A percentile compares a stretch with the other conserved stretches of the same genome.
phyloP scores from a whole-genome alignment of 2,888 invertebrate species.

The Callosobruchus maculatus region DNA sequence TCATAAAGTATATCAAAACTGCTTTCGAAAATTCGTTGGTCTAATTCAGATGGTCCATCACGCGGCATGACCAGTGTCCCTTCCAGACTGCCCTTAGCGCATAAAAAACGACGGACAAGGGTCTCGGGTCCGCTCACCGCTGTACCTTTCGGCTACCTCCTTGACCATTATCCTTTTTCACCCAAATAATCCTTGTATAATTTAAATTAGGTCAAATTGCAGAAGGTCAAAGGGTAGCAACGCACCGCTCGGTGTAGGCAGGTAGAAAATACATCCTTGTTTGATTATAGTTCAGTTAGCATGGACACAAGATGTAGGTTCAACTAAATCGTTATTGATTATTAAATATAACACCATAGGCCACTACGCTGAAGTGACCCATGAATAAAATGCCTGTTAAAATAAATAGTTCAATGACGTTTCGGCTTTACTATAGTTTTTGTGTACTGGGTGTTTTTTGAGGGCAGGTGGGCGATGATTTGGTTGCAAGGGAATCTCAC shows the following conservation, averaged over 20 bases:
- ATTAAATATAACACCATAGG: too few relatives aligned
- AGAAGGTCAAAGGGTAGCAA: conserved; percentile 37
- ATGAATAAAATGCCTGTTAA: too few relatives aligned
- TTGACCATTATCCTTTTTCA: conserved; percentile 28
- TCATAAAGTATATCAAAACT: conserved; percentile 12
- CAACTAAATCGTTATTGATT: too few relatives aligned
- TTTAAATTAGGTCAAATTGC: conserved; percentile 41
- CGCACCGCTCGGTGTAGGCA: conserved; percentile 28
- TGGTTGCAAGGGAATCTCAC: too few relatives aligned
- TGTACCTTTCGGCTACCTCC: conserved; percentile 14
- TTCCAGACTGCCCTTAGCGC: not conserved
- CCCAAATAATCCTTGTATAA: conserved; percentile 30
- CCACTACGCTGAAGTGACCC: too few relatives aligned
- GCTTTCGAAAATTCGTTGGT: conserved; percentile 15
- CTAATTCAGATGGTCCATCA: conserved; percentile 32
- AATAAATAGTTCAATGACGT: too few relatives aligned
- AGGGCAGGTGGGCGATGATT: too few relatives aligned
- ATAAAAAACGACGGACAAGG: not conserved
- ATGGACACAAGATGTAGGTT: not conserved
- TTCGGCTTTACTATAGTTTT: too few relatives aligned
- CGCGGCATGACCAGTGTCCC: conserved; percentile 24
- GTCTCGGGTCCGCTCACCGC: not conserved
- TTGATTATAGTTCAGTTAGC: not conserved
- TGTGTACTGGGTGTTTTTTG: too few relatives aligned
- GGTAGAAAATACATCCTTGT: conserved; percentile 21